Base-by-base conservation (phyloP, 2,113 vertebrate genomes). In the Papio anubis region DNA sequence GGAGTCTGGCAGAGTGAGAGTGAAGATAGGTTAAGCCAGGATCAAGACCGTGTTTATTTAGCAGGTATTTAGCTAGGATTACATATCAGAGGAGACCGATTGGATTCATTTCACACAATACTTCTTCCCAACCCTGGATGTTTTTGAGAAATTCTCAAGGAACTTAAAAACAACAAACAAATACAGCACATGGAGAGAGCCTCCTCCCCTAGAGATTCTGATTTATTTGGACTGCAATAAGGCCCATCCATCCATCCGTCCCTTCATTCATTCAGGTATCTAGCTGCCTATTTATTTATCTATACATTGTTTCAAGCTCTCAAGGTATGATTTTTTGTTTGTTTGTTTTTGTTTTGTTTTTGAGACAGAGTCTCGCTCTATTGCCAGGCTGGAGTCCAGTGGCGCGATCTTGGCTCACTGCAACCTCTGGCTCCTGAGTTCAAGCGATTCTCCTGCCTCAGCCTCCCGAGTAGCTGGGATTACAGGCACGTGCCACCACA, bases 141-240 rank as follows among this genome's bases (percentile, higher is more conserved):
- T 38, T 35, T 8, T 5, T 30, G 21, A 90, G 30, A 97, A 75
- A n/a, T 13, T 68, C 43, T 52, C 38, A 50, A 50, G 25, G 43
- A 70, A 50, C 14, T 84, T 84, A 2, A 57, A 85, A 40, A 88
- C 52, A 80, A 59, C 0, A 43, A 12, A 43, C 23, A 78, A 68
- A 27, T 2, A 66, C 8, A 48, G 14, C 50, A 43, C 12, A 13
- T 17, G 11, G 64, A 20, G 32, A 85, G n/a, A 92, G 17, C 2
- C 25, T 21, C 32, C 4, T 73, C 25, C 8, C 13, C 32, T 7
- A 38, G 78, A 86, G n/a, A 75, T 40, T 78, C 55, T 57, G 35
- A 91, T 85, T 55, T 85, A 78, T 72, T 30, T 94, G 32, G 5
- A 93, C 52, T 66, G 6, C 16, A 76, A 1, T 84, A 50, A 92